phyloP scores from a whole-genome alignment of 2,113 vertebrate species.

The Hyla sarda region DNA sequence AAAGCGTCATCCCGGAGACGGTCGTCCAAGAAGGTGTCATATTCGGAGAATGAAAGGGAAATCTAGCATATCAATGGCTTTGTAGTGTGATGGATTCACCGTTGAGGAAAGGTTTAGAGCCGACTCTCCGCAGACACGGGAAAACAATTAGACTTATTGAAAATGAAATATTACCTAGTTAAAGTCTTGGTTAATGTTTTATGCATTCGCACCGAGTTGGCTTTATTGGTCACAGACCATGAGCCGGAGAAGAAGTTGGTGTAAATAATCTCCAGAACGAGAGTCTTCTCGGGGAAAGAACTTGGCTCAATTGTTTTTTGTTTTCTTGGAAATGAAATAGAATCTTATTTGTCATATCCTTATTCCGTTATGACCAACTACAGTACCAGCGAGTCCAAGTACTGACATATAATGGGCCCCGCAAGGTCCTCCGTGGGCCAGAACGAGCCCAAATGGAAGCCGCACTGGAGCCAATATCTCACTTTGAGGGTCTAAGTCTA shows the following conservation, averaged over 20 bases:
- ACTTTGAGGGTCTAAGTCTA: background rate
- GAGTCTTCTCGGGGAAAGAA: background rate
- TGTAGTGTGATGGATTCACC: conserved; percentile 51
- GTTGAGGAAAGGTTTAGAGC: conserved; percentile 17
- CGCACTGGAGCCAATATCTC: background rate
- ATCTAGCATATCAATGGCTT: conserved; percentile 29
- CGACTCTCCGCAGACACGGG: conserved; percentile 6
- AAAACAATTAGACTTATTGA: conserved; percentile 47
- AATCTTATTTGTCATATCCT: background rate
- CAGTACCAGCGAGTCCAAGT: too few species aligned
- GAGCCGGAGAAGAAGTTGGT: background rate
- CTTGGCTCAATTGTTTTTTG: background rate
- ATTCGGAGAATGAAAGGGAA: conserved; percentile 35
- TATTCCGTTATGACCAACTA: too few species aligned
- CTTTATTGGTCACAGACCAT: conserved; percentile 3
- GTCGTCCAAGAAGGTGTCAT: conserved; percentile 52
- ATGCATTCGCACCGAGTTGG: conserved; percentile 26
- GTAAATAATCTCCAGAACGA: conserved; percentile 20
- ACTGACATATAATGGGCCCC: too few species aligned
- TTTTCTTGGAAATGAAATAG: background rate
- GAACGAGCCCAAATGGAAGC: background rate
- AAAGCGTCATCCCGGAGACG: background rate
- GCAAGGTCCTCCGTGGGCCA: too few species aligned
- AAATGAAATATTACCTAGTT: conserved; percentile 49
- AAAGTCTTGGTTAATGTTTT: conserved; percentile 37